phyloP scores from a whole-genome alignment of 2,888 invertebrate genomes.

The Sylvicola fuscatus region DNA sequence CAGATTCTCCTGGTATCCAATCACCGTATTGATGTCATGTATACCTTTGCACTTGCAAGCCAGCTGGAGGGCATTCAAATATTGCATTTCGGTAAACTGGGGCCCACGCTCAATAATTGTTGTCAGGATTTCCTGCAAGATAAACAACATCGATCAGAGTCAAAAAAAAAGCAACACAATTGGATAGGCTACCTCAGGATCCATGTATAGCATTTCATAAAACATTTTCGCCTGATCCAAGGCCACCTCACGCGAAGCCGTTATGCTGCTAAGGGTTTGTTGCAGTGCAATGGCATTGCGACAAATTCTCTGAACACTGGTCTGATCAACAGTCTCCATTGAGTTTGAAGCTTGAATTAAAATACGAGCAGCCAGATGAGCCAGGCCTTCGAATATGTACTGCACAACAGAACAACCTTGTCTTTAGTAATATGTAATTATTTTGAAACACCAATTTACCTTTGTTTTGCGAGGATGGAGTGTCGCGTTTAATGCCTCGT shows the following conservation, averaged over 20 bases:
- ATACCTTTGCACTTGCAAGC: slow-evolving; percentile 40
- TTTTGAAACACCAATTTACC: slow-evolving; percentile 24
- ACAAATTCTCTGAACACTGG: slow-evolving; percentile 66
- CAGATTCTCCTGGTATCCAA: slow-evolving; percentile 52
- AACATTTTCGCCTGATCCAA: slow-evolving; percentile 79
- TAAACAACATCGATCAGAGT: slow-evolving; percentile 5
- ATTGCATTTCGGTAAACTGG: slow-evolving; percentile 72
- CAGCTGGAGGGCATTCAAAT: slow-evolving; percentile 65
- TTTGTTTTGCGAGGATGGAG: slow-evolving; percentile 58
- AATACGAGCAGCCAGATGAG: slow-evolving; percentile 54
- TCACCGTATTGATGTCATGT: slow-evolving; percentile 33
- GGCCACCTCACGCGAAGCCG: slow-evolving; percentile 58
- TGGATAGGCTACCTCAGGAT: slow-evolving; percentile 57
- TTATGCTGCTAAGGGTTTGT: slow-evolving; percentile 68
- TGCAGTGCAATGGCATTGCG: slow-evolving; percentile 69
- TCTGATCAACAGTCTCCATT: slow-evolving; percentile 59
- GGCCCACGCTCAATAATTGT: slow-evolving; percentile 71
- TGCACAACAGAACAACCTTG: slow-evolving; percentile 25
- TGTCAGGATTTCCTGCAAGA: slow-evolving; percentile 56
- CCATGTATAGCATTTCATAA: slow-evolving; percentile 64
- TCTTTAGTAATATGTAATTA: slow-evolving; percentile 4
- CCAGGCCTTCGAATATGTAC: slow-evolving; percentile 82
- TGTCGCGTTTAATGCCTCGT: slow-evolving; percentile 53
- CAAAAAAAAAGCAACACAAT: background rate
- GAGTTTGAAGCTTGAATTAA: slow-evolving; percentile 62